Conservation (phyloP, 1,140 invertebrate genomes). For the Patella vulgata region DNA sequence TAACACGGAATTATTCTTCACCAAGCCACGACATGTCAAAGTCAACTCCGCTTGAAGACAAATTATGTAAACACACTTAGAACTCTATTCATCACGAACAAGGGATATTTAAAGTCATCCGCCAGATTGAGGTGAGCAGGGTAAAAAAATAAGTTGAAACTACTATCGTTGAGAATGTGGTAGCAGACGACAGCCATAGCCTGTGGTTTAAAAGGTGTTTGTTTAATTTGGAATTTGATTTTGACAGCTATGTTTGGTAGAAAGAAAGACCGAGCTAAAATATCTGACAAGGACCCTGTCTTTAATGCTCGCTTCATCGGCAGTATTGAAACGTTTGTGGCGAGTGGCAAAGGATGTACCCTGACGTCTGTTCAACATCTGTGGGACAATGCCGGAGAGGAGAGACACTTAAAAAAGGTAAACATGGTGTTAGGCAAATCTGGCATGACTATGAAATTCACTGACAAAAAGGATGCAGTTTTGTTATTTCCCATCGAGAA, state of each 20-base stretch:
- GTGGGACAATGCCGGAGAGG: conserved; percentile 45
- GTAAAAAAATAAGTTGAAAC: no score
- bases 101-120: no score
- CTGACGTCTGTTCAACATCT: conserved; percentile 36
- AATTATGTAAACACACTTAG: no score
- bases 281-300: conserved; percentile 39
- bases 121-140: no score
- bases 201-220: no score
- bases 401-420: conserved; percentile 39
- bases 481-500: conserved; percentile 40
- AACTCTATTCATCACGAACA: no score
- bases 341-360: conserved; percentile 45
- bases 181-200: no score
- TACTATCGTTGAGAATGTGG: no score
- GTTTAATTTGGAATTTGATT: no score
- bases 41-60: no score
- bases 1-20: no score
- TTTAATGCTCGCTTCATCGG: conserved; percentile 50
- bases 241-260: conserved; percentile 35
- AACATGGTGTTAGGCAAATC: conserved; percentile 25
- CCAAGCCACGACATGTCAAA: no score
- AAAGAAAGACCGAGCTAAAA: conserved; percentile 36
- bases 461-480: conserved; percentile 31
- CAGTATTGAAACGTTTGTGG: conserved; percentile 36
- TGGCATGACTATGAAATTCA: conserved; percentile 34